Base-by-base conservation (phyloP, 2,888 invertebrate species). In the Drosophila picticornis region DNA sequence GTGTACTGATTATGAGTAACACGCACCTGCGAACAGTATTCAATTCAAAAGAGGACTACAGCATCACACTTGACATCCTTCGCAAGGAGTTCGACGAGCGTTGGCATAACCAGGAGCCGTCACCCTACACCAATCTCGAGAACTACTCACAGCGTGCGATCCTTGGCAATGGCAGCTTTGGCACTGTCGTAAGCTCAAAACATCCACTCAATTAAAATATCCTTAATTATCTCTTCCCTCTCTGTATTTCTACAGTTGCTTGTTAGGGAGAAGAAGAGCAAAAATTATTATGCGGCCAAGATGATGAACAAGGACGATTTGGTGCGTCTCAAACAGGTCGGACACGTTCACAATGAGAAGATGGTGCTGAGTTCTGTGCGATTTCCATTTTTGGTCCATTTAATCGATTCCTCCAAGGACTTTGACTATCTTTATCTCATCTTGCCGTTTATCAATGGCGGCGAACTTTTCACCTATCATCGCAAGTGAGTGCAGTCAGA, bases 291-390 rank as follows among this genome's bases (percentile, higher is more conserved):
- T 92, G 98, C 98, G 13, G 97, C 98, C 95, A 98, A 99, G 94
- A 95, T 98, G 68, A 94, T 98, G 89, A 96, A 97, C 86, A 99
- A 98, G 93, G 95, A 95, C 69, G 96, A 96, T 93, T 95, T 99
- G 57, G 95, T 98, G 48, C 97, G 97, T 92, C 94, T 96, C 93
- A 98, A 97, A 93, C 98, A 98, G 94, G 95, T 98, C n/a, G 95
- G 96, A 75, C 98, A 99, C 93, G 97, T 98, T 1, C 94, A 96
- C 80, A 96, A 97, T 91, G 99, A 99, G 94, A 98, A 98, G 93
- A 95, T 95, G 82, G 96, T 99, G 84, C 94, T 99, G 75, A 96
- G 97, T 93, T 95, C 97, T 27, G 95, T 98, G 72, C 95, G 95
- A 75, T 99, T 98, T 94, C 98, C 98, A 9, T 98, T 99, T 94